Base-by-base conservation (phyloP, 2,797 vertebrate genomes). In the Peromyscus aztecus region DNA sequence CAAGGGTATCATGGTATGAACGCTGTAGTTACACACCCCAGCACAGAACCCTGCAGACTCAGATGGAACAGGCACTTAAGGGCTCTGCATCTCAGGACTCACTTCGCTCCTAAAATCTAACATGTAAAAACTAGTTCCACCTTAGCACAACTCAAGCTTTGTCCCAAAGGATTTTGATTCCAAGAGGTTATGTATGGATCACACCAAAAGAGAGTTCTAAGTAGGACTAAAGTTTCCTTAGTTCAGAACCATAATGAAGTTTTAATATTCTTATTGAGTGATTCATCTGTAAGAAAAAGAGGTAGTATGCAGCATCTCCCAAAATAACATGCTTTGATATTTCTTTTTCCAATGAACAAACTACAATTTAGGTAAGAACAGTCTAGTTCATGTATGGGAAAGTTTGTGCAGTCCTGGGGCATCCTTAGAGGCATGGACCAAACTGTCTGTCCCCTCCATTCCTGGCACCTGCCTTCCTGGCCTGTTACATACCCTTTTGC, bases 301-400 rank as follows among this genome's bases (percentile, higher is more conserved):
- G 21, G 27, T 4, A 34, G 34, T 23, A 0, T 31, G n/a, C 21
- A 67, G n/a, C 13, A 61, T 78, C 75, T 52, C 61, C 59, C 49
- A 40, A 86, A 89, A 76, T 59, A 52, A 78, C 59, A 40, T 40
- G 13, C 67, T n/a, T 61, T 46, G n/a, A 77, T n/a, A 91, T 78
- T 77, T 87, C 69, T 82, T 86, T 55, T 88, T 57, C 61, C 69
- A 63, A 87, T 61, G 21, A 88, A 4, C 27, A 85, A 84, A 96
- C 46, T 34, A n/a, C 31, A 40, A 11, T 73, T 65, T 61, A 65
- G 37, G 31, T 65, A 5, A 69, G 34, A 5, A 55, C 23, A 29
- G 2, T 37, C 75, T 46, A 49, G 59, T 63, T 34, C 34, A 21
- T 1, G 31, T 34, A 31, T 87, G 19, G 14, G 61, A 23, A 73